phyloP scores from a whole-genome alignment of 2,888 invertebrate genomes.

The Rambutsinella grinnellia region DNA sequence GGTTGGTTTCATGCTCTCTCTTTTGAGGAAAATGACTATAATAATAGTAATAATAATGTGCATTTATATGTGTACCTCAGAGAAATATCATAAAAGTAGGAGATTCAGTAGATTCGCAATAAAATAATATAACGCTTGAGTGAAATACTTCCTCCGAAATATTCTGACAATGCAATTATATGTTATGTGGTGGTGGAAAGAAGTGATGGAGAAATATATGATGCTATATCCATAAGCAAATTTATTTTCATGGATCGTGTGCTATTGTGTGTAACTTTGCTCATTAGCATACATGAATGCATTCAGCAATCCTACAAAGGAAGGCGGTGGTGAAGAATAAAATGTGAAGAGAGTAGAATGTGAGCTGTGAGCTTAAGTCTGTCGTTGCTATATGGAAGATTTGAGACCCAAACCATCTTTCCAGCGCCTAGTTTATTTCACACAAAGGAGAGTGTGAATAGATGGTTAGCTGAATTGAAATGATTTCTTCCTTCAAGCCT shows the following conservation, averaged over 20 bases:
- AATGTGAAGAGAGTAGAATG: not conserved
- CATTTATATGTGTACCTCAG: not conserved
- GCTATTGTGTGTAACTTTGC: conserved; percentile 23
- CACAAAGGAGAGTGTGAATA: not conserved
- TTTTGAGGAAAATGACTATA: not conserved
- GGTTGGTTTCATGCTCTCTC: not conserved
- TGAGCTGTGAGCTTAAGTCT: too few relatives aligned
- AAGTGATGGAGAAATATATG: too few relatives aligned
- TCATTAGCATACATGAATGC: conserved; percentile 44
- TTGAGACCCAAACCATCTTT: not conserved
- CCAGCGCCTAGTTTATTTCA: conserved; percentile 1
- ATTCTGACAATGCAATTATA: too few relatives aligned
- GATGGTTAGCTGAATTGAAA: not conserved
- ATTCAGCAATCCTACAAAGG: too few relatives aligned
- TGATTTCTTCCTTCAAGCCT: not conserved
- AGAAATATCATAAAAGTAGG: not conserved
- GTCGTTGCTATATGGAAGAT: conserved; percentile 2
- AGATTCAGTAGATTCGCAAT: conserved; percentile 44
- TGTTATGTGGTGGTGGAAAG: too few relatives aligned
- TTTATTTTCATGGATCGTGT: conserved; percentile 13
- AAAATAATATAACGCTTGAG: conserved; percentile 41
- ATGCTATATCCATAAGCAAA: too few relatives aligned
- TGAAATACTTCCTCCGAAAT: too few relatives aligned
- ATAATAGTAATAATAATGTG: not conserved
- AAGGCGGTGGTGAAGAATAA: conserved; percentile 22